Conservation (phyloP, 2,888 invertebrate species). For the Tetragnatha montana region DNA sequence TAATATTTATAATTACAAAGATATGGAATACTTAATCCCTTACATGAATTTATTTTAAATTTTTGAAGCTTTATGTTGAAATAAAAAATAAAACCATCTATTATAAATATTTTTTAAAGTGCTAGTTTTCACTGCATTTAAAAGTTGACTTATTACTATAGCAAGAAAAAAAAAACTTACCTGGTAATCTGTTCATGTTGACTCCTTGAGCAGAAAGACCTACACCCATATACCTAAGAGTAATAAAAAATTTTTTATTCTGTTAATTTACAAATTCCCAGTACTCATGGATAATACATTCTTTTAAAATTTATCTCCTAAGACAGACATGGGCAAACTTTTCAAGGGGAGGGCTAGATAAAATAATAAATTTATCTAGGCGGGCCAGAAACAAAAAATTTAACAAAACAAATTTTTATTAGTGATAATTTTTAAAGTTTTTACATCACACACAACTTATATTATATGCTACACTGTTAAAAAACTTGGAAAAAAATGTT, state of each 20-base stretch:
- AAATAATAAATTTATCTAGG: background rate
- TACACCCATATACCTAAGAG: slow-evolving; percentile 92
- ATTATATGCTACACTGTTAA: too few species aligned
- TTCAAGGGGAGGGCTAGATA: background rate
- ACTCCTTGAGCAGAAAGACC: slow-evolving; percentile 97
- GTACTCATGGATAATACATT: too few species aligned
- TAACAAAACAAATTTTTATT: too few species aligned
- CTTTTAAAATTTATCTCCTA: background rate
- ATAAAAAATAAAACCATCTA: too few species aligned
- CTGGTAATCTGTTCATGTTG: slow-evolving; percentile 97
- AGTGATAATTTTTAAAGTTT: too few species aligned
- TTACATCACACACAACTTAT: too few species aligned
- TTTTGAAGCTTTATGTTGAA: too few species aligned
- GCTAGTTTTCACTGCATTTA: background rate
- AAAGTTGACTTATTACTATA: background rate
- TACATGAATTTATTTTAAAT: too few species aligned
- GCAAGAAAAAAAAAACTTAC: slow-evolving; percentile 77
- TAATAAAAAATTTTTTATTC: background rate
- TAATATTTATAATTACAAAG: too few species aligned
- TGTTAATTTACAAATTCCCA: background rate
- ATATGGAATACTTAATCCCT: too few species aligned
- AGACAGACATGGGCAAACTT: too few species aligned
- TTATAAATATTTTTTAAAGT: too few species aligned
- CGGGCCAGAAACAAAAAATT: background rate
- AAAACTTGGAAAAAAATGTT: background rate